A percentile compares a stretch with the other conserved stretches of the same genome.
Conservation (phyloP, 2,797 vertebrate species). For the Lacerta bilineata region DNA sequence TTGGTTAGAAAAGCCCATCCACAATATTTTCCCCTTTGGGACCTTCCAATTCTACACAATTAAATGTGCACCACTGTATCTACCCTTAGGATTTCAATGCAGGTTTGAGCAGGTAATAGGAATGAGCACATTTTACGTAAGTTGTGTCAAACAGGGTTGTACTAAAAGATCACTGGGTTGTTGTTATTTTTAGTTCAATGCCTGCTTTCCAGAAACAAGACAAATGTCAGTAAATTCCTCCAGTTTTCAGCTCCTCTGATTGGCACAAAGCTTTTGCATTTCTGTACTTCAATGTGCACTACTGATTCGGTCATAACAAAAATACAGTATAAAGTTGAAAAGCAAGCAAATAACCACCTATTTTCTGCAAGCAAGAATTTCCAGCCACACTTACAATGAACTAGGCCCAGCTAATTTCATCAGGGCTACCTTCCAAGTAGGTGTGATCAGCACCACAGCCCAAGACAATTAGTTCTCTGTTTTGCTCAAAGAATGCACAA, state of each 20-base stretch:
- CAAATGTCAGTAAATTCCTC: not conserved
- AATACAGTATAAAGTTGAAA: not conserved
- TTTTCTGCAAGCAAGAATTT: not conserved
- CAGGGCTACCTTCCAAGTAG: not conserved
- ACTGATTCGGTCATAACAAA: not conserved
- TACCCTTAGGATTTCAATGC: not conserved
- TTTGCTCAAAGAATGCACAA: constrained; percentile 8
- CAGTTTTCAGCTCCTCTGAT: not conserved
- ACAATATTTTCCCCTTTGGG: not conserved
- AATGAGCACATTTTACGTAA: not conserved
- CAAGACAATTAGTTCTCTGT: not conserved
- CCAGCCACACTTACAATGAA: not conserved
- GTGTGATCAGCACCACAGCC: not conserved
- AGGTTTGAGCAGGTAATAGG: not conserved
- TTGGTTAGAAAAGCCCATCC: not conserved
- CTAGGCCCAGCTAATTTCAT: not conserved
- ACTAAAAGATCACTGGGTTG: not conserved
- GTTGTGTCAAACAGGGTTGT: not conserved
- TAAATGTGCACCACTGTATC: not conserved
- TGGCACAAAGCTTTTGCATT: not conserved
- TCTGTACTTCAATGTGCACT: not conserved
- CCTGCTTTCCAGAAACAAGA: not conserved
- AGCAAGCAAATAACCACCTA: not conserved
- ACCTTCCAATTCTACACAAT: not conserved
- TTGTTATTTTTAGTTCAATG: not conserved